Conservation (phyloP, 2,797 vertebrate species). For the Chiloscyllium punctatum region DNA sequence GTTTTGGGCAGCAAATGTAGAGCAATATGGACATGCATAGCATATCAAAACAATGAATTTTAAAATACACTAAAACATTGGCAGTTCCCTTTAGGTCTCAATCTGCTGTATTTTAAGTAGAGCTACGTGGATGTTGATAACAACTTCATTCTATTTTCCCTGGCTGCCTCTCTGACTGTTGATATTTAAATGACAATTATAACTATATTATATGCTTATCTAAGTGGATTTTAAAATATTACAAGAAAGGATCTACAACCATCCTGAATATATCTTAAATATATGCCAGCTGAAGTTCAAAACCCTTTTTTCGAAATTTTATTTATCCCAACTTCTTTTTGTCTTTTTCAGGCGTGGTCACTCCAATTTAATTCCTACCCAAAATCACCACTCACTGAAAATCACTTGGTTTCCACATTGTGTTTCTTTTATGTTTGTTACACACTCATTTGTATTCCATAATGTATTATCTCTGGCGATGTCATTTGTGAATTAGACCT, state of each 20-base stretch:
- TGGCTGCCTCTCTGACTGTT: not conserved
- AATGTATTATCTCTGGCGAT: not conserved
- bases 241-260: no score
- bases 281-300: not conserved
- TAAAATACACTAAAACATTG: not conserved
- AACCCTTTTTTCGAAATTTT: not conserved
- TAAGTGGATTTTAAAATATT: not conserved
- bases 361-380: not conserved
- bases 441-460: no score
- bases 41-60: not conserved
- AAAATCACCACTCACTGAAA: not conserved
- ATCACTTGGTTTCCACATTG: not conserved
- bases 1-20: not conserved
- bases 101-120: not conserved
- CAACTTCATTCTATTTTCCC: not conserved
- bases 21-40: not conserved
- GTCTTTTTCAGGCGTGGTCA: not conserved
- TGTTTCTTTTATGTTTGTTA: not conserved
- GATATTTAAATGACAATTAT: not conserved
- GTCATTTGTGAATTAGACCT: not conserved
- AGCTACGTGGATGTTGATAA: not conserved
- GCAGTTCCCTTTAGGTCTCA: not conserved
- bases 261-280: not conserved
- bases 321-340: not conserved
- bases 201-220: not conserved